These are phyloP conservation scores for Aptenodytes patagonicus DNA, from an alignment of 2,113 vertebrate genomes.

Conservation along the genomic window DNA sequence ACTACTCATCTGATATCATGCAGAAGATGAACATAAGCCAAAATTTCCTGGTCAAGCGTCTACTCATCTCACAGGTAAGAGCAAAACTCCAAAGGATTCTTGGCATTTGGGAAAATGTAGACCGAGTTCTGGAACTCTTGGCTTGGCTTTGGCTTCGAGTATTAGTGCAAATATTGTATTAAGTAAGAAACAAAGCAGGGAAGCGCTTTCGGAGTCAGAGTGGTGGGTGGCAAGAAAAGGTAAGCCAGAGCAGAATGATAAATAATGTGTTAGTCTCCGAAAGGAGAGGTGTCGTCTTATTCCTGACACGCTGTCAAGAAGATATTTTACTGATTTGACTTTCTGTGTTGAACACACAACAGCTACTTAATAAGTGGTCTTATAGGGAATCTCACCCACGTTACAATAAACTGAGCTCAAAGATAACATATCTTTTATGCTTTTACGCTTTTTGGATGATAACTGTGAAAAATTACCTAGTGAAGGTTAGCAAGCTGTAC, in stretches of 20 bases:
- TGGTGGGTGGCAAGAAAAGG: background rate
- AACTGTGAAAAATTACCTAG: conserved; percentile 80
- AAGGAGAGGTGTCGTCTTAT: conserved; percentile 64
- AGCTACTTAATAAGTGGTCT: conserved; percentile 76
- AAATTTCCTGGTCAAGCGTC: background rate
- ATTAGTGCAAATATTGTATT: background rate
- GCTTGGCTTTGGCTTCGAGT: background rate
- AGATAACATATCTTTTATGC: conserved; percentile 75
- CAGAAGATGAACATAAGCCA: background rate
- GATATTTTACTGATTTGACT: conserved; percentile 73
- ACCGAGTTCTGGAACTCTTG: background rate
- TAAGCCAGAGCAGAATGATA: conserved; percentile 57
- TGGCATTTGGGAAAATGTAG: background rate
- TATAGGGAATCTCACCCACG: conserved; percentile 67
- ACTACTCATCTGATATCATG: background rate
- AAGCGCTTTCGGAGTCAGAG: background rate
- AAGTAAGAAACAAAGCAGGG: background rate
- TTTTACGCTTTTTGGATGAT: conserved; percentile 76
- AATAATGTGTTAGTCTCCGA: conserved; percentile 62
- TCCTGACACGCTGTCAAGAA: conserved; percentile 71
- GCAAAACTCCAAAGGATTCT: background rate
- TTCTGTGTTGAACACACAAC: conserved; percentile 59
- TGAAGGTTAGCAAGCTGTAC: conserved; percentile 71
- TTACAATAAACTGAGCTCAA: conserved; percentile 71
- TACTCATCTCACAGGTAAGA: background rate